Base-by-base conservation (phyloP, 92 coral and sea anemone genomes). In the Umimayanthus chanpuru region DNA sequence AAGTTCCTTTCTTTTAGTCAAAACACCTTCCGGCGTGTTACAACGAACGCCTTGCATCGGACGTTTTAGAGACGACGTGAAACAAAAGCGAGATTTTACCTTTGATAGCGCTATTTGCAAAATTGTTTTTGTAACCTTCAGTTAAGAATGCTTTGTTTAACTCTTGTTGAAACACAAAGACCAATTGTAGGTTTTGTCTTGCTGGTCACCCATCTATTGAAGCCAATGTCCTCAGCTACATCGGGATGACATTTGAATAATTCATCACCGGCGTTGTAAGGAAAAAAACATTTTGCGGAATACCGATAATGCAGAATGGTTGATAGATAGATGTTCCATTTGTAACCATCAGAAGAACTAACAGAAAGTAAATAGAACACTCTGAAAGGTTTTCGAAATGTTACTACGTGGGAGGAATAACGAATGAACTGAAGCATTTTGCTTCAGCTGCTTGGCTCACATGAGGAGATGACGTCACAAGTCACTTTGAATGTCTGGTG, bases 401-500 rank as follows among this genome's bases (percentile, higher is more conserved):
- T 73, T 30, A 10, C 77, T 30, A 73, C 77, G 77, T 73, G 77
- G 77, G 77, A 29, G 77, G 77, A 73, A 73, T 73, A 73, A 29
- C 39, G 77, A 73, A 73, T 32, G 77, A 32, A 32, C 36, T 32
- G 36, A 73, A 73, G 47, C 44, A 30, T 39, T 14, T 32, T 16
- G 8, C 41, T 73, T 73, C 77, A 73, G 77, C 77, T 73, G 77
- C 47, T 73, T 30, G 20, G 15, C 77, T 30, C 41, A 30, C 77
- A 15, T 61, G 77, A 39, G 40, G 77, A 36, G 77, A 73, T 73
- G 77, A 73, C 77, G 77, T 73, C 77, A 73, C 7, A 32, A 26
- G 77, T 73, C 77, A 23, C 75, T 71, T 71, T 71, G 32, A 32
- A 71, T 71, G 75, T 71, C 75, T 71, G 77, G 44, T 73, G 77